Evolutionary conservation across 2,113 vertebrate genomes (phyloP).

Genomic region (Peucedramus taeniatus): DNA sequence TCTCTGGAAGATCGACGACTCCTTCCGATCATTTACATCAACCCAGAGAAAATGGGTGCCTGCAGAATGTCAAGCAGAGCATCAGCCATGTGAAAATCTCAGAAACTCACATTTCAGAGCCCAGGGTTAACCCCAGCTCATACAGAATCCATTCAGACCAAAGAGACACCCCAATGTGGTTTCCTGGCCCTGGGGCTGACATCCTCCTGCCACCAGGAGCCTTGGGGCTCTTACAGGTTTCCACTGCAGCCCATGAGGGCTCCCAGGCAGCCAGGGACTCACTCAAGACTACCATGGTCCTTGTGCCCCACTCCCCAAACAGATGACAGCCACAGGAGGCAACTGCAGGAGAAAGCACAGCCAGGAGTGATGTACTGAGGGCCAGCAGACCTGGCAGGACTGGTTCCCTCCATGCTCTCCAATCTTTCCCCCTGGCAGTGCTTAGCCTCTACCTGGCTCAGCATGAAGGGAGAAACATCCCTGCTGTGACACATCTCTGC

Average conservation of each 20-base stretch:
- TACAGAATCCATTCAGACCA: fast-evolving
- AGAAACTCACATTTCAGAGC: neutral
- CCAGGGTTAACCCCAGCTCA: neutral
- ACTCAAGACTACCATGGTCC: neutral
- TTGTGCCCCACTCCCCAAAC: neutral
- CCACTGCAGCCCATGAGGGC: neutral
- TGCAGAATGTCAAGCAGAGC: constrained; percentile 8
- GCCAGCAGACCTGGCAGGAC: neutral
- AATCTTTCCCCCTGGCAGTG: fast-evolving
- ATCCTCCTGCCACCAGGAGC: neutral
- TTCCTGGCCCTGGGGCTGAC: neutral
- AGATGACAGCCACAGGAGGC: neutral
- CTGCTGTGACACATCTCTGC: too few species aligned
- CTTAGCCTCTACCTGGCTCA: neutral
- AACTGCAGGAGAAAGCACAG: neutral
- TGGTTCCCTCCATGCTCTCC: fast-evolving
- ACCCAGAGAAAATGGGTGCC: neutral
- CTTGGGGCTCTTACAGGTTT: neutral
- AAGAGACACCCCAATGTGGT: neutral
- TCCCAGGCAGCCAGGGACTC: neutral
- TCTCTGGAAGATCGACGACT: neutral
- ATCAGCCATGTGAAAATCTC: neutral
- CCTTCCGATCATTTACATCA: neutral
- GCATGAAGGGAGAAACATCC: neutral
- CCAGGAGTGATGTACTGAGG: neutral